Evolutionary conservation across 2,113 vertebrate genomes (phyloP), one percentile per base, ranked within the genome.

Genomic region (Heterocephalus glaber): DNA sequence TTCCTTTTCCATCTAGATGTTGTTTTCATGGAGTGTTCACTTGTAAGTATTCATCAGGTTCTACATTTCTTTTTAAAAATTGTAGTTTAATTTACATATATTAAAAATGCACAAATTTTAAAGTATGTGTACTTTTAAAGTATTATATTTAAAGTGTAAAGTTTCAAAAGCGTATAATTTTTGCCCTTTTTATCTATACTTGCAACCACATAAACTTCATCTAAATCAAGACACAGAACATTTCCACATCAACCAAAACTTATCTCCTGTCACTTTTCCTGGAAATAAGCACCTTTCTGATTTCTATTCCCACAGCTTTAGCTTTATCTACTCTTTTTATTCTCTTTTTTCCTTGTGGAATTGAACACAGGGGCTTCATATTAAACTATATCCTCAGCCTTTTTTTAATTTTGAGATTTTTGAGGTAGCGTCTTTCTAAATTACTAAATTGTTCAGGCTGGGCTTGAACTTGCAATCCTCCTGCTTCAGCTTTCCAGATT

Each of bases 11-110:
- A 41, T 72, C 35, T 56, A 81, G 65, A n/a, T 80, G 17, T 19
- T 81, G 10, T 22, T 70, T 82, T 65, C 12, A 38, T 52, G 56
- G 1, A 9, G 3, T 28, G 3, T 74, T 84, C 19, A 68, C 82
- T 79, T 93, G 38, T 89, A 28, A 91, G 87, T 86, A 86, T 66
- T 79, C 47, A 82, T 54, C 7, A 93, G 90, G 16, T 17, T 92
- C 30, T 79, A 58, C 2, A 20, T 22, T 65, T 61, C 24, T 94
- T 81, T 74, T 44, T 60, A 66, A 52, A 93, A 44, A 66, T 85
- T 80, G 8, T 68, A 63, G 12, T 61, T 33, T 65, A 90, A 90
- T 77, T 79, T 86, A 49, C 20, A 56, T 47, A 38, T 72, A 22
- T 60, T 89, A 70, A 60, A 74, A 17, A 61, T 88, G 19, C 30